Base-by-base conservation (phyloP, 2,888 invertebrate species). In the Gasteruption jaculator region DNA sequence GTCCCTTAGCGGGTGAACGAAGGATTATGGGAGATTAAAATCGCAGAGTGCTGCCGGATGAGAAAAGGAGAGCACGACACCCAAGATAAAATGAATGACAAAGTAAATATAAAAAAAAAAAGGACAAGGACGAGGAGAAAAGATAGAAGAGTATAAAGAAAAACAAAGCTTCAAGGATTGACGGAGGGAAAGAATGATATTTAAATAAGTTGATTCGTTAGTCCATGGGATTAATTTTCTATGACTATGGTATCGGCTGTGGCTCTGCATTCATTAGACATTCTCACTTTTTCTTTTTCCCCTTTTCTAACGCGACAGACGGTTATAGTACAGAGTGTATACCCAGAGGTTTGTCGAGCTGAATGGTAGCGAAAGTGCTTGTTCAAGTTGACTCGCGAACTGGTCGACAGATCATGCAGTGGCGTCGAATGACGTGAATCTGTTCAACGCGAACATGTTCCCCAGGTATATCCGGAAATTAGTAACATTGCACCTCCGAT, bases 171-270 rank as follows among this genome's bases (percentile, higher is more conserved):
- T 37, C 3, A 21, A 33, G 33, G 27, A 12, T 3, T 14, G 25
- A 18, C 12, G 21, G 16, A 41, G 26, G 30, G n/a, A 33, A 33
- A 16, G 31, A 16, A 22, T 47, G 51, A 56, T 56, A 60, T 62
- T 60, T 53, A 58, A 63, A 60, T 60, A 57, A 59, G 57, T 58
- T 58, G 64, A 62, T 63, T 64, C 63, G 62, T 64, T 64, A 63
- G 63, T 60, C 59, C 49, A 53, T 46, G 53, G 63, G 63, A 64
- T 64, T 64, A 63, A 63, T 64, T 64, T 62, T 56, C 57, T 46
- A 52, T 53, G 55, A 57, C 53, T n/a, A n/a, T n/a, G 50, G 48
- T 55, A 56, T 58, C 56, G 49, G 52, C 14, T 56, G 56, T 57
- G 57, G 45, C 45, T 36, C 52, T 45, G 59, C 58, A 62, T 61